Evolutionary conservation across 2,113 vertebrate species (phyloP), one percentile per base, ranked within the genome.

Genomic region (Copsychus sechellarum): DNA sequence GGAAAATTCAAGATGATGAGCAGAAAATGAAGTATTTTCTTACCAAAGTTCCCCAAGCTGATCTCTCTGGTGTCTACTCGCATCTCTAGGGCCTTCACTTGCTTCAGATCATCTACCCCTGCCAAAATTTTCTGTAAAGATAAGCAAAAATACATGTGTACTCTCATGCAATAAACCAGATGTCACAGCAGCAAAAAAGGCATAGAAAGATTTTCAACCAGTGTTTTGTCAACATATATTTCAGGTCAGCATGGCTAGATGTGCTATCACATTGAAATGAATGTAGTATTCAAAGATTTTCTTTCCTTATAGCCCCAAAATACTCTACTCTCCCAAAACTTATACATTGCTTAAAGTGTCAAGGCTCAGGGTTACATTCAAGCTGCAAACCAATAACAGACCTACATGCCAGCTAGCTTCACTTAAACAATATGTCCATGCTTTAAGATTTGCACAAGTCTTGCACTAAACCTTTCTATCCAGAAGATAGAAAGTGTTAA

Each of bases 31-130:
- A 81, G 26, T 36, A 10, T 88, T 95, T 91, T 88, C 99, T 99
- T 97, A 99, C 99, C 99, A 43, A 99, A 98, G 96, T 98, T 99
- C 22, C 98, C 98, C 96, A 99, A 95, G 85, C 98, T 99, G 88
- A 94, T 98, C 72, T 98, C 98, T 58, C 97, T 98, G 18, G 99
- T 99, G 92, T 99, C 97, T 58, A 99, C 97, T 56, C 84, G 98
- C 96, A 99, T 94, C 42, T 99, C 98, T 58, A 99, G 97, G 18
- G 85, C 67, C 62, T 95, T 98, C 95, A 99, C 98, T 36, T 84
- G 87, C 24, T 69, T 95, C 17, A 99, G 98, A 91, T 99, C 98
- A 20, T 97, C 96, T 33, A 95, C 96, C 48, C 98, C 98, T 73
- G 98, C 97, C 91, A 99, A 89, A 42, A 36, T 67, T 97, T 97